Conservation (phyloP, 2,888 invertebrate genomes). For the Tiliacea citrago region DNA sequence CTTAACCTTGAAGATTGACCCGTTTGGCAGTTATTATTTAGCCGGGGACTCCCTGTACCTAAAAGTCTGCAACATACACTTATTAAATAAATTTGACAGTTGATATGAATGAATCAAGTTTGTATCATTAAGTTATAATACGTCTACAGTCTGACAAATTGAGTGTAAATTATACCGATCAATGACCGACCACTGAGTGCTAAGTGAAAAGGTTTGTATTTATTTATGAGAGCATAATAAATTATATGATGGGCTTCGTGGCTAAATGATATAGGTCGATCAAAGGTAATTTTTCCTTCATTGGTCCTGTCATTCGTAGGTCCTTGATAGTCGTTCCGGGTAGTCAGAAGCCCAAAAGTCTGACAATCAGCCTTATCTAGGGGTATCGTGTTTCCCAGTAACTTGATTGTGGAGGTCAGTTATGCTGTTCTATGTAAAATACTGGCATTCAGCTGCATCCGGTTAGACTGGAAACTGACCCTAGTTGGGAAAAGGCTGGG, state of each 20-base stretch:
- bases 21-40: background rate
- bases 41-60: background rate
- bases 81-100: slow-evolving; percentile 40
- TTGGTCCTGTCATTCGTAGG: too few relatives aligned
- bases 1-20: background rate
- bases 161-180: slow-evolving; percentile 40
- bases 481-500: background rate
- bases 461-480: background rate
- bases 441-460: too few relatives aligned
- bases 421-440: background rate
- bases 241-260: background rate
- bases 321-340: too few relatives aligned
- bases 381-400: background rate
- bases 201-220: slow-evolving; percentile 33
- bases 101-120: slow-evolving; percentile 37
- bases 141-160: slow-evolving; percentile 45
- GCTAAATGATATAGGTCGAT: too few relatives aligned
- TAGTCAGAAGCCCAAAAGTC: background rate
- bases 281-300: too few relatives aligned
- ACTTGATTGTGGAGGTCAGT: background rate
- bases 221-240: slow-evolving; percentile 19
- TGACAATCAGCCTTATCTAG: background rate
- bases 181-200: slow-evolving; percentile 25
- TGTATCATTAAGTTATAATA: slow-evolving; percentile 22
- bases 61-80: background rate